Base-by-base conservation (phyloP, 2,888 invertebrate genomes). In the Plemyria rubiginata region DNA sequence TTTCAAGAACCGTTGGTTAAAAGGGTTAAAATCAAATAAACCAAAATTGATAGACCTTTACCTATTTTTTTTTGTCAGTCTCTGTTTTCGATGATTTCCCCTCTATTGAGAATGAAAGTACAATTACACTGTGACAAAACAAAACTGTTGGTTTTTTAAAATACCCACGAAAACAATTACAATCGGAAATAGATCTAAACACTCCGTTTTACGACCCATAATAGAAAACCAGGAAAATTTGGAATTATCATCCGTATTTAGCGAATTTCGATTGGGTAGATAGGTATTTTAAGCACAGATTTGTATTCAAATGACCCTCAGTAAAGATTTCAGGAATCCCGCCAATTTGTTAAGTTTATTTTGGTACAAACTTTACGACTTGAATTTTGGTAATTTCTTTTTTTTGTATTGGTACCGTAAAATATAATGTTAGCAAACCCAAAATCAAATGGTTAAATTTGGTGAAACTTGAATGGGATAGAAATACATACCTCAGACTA, bases 81-180 rank as follows among this genome's bases (percentile, higher is more conserved):
- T 4, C 32, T 0, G 0, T 7, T 8, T 32, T 32, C 7, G 32
- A 5, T 32, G 5, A 45, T 41, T 69, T 66, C 66, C 62, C 54
- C 60, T 63, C 57, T 63, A 67, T 53, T 63, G 61, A 67, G 60
- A 60, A 58, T 60, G 55, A 49, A 60, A 57, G 41, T 57, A 62
- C 68, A 66, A 66, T 68, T 62, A 66, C 62, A 64, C 40, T 60
- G 48, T 60, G 62, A 46, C 58, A 60, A 48, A 60, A 53, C 55
- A 59, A 60, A 63, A 52, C 56, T 54, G 54, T 60, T 64, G 52
- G 36, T 38, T 38, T 38, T 28, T 46, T 43, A 53, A 62, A 66
- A 53, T 49, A 57, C 49, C 41, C 54, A 50, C 22, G 28, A 45
- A 64, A 64, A 54, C 57, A 45, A 65, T 65, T 60, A 54, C 60